Evolutionary conservation across 2,888 invertebrate genomes (phyloP).

Genomic region (Apodemia mormo): DNA sequence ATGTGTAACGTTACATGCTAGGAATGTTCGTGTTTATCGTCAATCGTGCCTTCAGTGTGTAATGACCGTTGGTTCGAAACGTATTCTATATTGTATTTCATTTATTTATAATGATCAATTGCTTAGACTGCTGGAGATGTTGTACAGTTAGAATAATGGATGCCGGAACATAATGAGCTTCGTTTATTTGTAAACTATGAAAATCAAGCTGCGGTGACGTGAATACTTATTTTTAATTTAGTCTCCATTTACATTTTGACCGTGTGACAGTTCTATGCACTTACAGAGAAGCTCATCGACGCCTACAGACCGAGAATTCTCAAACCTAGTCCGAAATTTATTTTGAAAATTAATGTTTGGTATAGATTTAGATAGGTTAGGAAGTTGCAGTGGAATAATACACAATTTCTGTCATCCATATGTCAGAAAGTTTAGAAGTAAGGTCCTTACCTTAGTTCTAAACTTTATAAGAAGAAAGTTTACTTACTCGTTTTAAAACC

Average conservation of each 20-base stretch:
- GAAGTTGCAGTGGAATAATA: too few relatives aligned
- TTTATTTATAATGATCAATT: constrained; percentile 35
- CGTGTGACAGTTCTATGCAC: background rate
- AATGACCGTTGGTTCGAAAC: constrained; percentile 39
- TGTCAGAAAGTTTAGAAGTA: too few relatives aligned
- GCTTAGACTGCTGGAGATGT: constrained; percentile 5
- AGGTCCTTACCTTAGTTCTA: too few relatives aligned
- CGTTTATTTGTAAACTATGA: background rate
- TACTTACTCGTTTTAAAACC: too few relatives aligned
- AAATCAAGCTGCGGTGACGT: background rate
- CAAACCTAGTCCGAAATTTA: background rate
- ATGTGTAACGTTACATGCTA: constrained; percentile 30
- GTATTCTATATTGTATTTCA: constrained; percentile 39
- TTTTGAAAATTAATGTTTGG: background rate
- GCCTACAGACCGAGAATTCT: background rate
- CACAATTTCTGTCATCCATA: too few relatives aligned
- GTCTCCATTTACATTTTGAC: background rate
- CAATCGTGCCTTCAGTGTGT: constrained; percentile 48
- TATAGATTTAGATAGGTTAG: too few relatives aligned
- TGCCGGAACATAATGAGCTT: background rate
- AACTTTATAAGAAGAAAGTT: too few relatives aligned
- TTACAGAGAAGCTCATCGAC: background rate
- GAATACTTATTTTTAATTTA: background rate
- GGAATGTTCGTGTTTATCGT: constrained; percentile 24
- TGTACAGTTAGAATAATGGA: constrained; percentile 8